Evolutionary conservation across 1,140 invertebrate species (phyloP).

Genomic region (Zaprionus gabonicus): DNA sequence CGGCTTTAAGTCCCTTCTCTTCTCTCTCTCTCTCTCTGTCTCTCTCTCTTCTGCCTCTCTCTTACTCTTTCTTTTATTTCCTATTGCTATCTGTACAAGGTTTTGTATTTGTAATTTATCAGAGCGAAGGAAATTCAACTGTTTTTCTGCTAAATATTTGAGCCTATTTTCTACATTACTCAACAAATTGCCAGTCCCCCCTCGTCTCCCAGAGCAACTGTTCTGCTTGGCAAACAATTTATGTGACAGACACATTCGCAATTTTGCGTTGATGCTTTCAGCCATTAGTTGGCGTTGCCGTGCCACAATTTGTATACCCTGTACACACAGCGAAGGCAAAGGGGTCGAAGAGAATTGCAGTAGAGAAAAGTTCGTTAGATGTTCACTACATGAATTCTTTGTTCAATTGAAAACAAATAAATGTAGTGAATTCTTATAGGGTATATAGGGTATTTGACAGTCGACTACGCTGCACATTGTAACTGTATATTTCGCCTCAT

Average conservation of each 20-base stretch:
- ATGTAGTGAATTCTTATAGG: no score
- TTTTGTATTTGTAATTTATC: constrained; percentile 50
- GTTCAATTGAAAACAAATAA: no score
- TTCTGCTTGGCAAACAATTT: constrained; percentile 46
- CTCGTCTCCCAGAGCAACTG: constrained; percentile 10
- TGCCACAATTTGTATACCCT: constrained; percentile 29
- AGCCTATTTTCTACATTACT: constrained; percentile 28
- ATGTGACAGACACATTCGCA: constrained; percentile 39
- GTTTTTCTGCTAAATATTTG: constrained; percentile 29
- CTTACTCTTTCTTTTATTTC: background rate
- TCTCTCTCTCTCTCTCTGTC: constrained; percentile 37
- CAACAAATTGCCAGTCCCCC: constrained; percentile 31
- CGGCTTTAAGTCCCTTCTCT: constrained; percentile 41
- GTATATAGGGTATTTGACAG: no score
- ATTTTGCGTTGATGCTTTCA: constrained; percentile 44
- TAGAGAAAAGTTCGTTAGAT: no score
- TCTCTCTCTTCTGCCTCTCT: background rate
- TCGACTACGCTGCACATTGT: no score
- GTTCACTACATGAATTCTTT: no score
- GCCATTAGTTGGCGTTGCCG: constrained; percentile 25
- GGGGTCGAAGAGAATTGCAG: background rate
- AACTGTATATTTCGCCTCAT: background rate
- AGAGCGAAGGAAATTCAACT: constrained; percentile 48
- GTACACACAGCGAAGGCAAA: background rate
- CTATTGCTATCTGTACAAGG: constrained; percentile 16